Evolutionary conservation across 2,888 invertebrate species (phyloP), one percentile per base, ranked within the genome.

Genomic region (Lymantria monacha): DNA sequence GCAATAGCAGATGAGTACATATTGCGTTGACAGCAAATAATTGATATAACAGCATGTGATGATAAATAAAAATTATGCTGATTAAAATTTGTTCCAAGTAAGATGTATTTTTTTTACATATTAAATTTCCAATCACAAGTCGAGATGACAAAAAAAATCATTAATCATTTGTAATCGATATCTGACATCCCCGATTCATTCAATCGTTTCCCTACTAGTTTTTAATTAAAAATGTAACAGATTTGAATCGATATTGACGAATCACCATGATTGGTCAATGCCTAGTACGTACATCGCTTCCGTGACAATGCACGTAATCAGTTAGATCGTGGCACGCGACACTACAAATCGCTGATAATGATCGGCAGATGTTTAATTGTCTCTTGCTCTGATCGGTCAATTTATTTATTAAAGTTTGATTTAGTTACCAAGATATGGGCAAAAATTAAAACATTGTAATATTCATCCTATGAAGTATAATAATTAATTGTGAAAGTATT

Each of bases 151-250:
- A 51, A 55, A 41, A n/a, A 66, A 64, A 61, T 76, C 63, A 83
- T 83, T 78, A 78, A 82, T 85, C 83, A 83, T 58, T 67, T 54
- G 63, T 69, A 74, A 79, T 72, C 73, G 72, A 74, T 76, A 63
- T 62, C 51, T 61, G 74, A 75, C 75, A 77, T 79, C 77, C 78
- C 78, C 69, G 69, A 63, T 57, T 63, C 55, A 63, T 55, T 51
- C 53, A 56, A n/a, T 59, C 51, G 60, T 61, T 62, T 62, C 69
- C 70, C 69, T 63, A 59, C 55, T 67, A 59, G 55, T 51, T 71
- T 79, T 74, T 81, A 82, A 81, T 83, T 83, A 82, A 83, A 85
- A 85, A 76, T 79, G 73, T 70, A 74, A 77, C 79, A 72, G 76
- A 77, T 81, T 81, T 75, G 64, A 73, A 76, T 79, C 74, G 72